phyloP scores from a whole-genome alignment of 1,140 invertebrate species.

The Cydia splendana region DNA sequence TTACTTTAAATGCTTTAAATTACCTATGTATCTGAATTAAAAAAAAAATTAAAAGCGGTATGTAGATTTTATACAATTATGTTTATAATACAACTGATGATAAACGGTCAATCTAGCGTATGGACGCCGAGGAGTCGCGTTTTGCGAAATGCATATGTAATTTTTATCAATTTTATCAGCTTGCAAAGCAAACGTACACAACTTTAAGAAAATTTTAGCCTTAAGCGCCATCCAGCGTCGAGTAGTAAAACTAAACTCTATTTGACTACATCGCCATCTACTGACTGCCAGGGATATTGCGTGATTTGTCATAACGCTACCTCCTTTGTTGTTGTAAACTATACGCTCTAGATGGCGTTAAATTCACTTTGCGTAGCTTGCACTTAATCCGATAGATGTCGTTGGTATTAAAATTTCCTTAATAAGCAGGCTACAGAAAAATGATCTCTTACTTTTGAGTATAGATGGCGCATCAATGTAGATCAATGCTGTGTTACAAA shows the following conservation, averaged over 20 bases:
- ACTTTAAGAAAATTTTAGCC: too few relatives aligned
- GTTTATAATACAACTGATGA: too few relatives aligned
- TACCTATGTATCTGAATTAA: too few relatives aligned
- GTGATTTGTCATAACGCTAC: not conserved
- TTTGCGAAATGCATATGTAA: too few relatives aligned
- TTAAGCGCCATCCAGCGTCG: not conserved
- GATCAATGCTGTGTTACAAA: not conserved
- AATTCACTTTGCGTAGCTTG: not conserved
- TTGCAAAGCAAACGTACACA: too few relatives aligned
- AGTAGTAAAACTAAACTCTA: not conserved
- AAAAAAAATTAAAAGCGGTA: too few relatives aligned
- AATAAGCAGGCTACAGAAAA: not conserved
- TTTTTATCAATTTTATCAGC: too few relatives aligned
- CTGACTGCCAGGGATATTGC: not conserved
- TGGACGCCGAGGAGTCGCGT: too few relatives aligned
- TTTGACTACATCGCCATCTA: slow-evolving; percentile 9
- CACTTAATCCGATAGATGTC: not conserved
- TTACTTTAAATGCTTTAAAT: too few relatives aligned
- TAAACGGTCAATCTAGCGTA: too few relatives aligned
- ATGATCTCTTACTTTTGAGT: not conserved
- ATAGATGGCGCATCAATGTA: not conserved
- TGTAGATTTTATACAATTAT: too few relatives aligned
- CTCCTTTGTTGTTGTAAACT: not conserved
- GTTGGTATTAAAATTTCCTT: not conserved
- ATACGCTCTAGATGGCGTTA: not conserved